These are phyloP conservation scores for Drosophila albomicans DNA, from an alignment of 1,140 invertebrate genomes.

Conservation along the genomic window DNA sequence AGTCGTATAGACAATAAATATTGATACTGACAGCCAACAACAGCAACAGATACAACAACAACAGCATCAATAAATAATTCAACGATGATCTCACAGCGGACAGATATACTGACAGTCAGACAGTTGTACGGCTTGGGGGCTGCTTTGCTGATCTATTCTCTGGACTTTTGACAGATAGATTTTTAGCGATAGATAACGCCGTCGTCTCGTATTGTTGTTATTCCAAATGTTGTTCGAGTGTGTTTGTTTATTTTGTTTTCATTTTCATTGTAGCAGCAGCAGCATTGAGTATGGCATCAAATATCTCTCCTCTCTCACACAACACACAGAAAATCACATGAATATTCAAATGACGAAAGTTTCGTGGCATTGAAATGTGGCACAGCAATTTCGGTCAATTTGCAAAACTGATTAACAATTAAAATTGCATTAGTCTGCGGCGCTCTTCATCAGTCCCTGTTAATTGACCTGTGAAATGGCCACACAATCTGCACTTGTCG, in stretches of 20 bases:
- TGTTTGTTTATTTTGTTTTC: slow-evolving; percentile 37
- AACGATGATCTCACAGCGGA: slow-evolving; percentile 65
- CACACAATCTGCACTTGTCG: neutral
- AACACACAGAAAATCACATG: slow-evolving; percentile 23
- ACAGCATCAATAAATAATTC: slow-evolving; percentile 63
- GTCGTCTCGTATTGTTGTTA: slow-evolving; percentile 9
- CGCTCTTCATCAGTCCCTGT: slow-evolving; percentile 4
- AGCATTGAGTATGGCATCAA: slow-evolving; percentile 36
- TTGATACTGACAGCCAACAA: slow-evolving; percentile 40
- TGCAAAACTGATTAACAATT: slow-evolving; percentile 23
- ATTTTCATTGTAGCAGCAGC: slow-evolving; percentile 31
- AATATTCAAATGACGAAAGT: slow-evolving; percentile 40
- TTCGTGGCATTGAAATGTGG: slow-evolving; percentile 13
- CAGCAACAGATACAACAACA: slow-evolving; percentile 24
- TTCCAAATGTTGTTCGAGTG: slow-evolving; percentile 29
- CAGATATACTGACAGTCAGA: slow-evolving; percentile 36
- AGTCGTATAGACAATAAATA: slow-evolving; percentile 54
- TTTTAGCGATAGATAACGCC: slow-evolving; percentile 42
- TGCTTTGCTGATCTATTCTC: slow-evolving; percentile 44
- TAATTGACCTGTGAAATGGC: slow-evolving; percentile 28
- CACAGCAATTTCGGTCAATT: slow-evolving; percentile 27
- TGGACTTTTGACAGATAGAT: slow-evolving; percentile 42
- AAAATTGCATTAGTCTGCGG: slow-evolving; percentile 28
- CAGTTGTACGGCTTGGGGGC: slow-evolving; percentile 49
- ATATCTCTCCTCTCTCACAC: slow-evolving; percentile 18